Evolutionary conservation across 2,797 vertebrate species (phyloP), one percentile per base, ranked within the genome.

Genomic region (Vireo griseus): DNA sequence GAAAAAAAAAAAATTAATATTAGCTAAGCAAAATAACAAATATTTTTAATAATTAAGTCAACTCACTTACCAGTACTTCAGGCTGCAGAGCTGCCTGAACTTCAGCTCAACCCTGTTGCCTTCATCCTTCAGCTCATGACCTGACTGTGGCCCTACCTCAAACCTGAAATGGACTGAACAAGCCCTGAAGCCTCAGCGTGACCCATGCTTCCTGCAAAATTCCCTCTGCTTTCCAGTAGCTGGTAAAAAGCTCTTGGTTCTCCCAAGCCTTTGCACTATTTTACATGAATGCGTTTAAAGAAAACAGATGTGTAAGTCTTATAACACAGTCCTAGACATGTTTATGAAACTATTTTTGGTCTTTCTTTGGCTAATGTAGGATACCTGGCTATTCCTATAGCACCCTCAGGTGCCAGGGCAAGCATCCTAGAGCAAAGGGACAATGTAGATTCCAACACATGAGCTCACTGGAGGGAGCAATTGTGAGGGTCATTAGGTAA

Each of bases 321-420:
- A 4, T 59, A 88, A 81, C 10, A 15, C 4, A 73, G 59, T 44
- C 66, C 63, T 94, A 86, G 42, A 75, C 9, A 26, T 19, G 28
- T 79, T 68, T 86, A 40, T 79, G 84, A 37, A 88, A 87, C 40
- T 52, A 31, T 40, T 90, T 78, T 57, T 71, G 33, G 59, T 78
- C n/a, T 88, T 66, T 94, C 79, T 92, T 92, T 92, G 94, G 94
- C 88, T 94, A 80, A 72, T 33, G 69, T 79, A 75, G 85, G 80
- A 42, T 74, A 92, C 22, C 69, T 81, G 80, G 80, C 71, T 94
- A 85, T 29, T 95, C 71, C 81, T 87, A 45, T 0, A 63, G 81
- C 74, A 76, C 45, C 77, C 81, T 74, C 62, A 42, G 82, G 62
- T 83, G 88, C 88, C 69, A 75, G 71, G 82, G 45, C 78, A 91